phyloP scores from a whole-genome alignment of 2,113 vertebrate genomes.

The Xiphias gladius region DNA sequence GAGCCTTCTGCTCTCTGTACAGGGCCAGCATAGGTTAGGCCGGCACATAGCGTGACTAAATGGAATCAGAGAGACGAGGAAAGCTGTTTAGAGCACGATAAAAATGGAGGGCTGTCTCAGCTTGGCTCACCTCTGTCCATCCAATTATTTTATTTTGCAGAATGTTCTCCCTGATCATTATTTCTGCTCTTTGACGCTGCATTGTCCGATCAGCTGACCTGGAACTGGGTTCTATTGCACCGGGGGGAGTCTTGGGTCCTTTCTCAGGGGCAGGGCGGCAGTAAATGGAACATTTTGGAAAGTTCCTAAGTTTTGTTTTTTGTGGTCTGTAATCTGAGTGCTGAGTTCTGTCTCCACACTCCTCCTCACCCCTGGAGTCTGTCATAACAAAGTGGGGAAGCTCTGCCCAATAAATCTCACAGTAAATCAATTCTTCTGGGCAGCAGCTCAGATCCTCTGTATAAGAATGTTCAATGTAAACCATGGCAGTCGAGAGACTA shows the following conservation, averaged over 20 bases:
- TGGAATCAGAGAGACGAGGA: constrained; percentile 72
- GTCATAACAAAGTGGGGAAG: constrained; percentile 77
- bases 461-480: constrained; percentile 73
- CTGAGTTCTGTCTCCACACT: constrained; percentile 50
- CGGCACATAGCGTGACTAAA: constrained; percentile 80
- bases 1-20: constrained; percentile 78
- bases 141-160: constrained; percentile 31
- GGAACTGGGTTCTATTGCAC: constrained; percentile 17
- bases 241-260: not conserved
- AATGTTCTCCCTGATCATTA: constrained; percentile 18
- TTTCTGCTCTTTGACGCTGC: constrained; percentile 29
- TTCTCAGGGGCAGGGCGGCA: constrained; percentile 12
- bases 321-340: constrained; percentile 64
- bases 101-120: constrained; percentile 44
- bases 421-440: constrained; percentile 73
- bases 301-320: constrained; percentile 66
- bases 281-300: constrained; percentile 51
- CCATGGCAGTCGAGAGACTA: constrained; percentile 53
- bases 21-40: constrained; percentile 77
- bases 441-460: constrained; percentile 52
- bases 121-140: constrained; percentile 33
- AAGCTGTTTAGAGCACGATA: constrained; percentile 72
- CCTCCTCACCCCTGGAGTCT: constrained; percentile 61
- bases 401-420: constrained; percentile 66
- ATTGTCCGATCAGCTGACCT: constrained; percentile 7